Evolutionary conservation across 1,140 invertebrate species (phyloP).

Genomic region (Apis florea): DNA sequence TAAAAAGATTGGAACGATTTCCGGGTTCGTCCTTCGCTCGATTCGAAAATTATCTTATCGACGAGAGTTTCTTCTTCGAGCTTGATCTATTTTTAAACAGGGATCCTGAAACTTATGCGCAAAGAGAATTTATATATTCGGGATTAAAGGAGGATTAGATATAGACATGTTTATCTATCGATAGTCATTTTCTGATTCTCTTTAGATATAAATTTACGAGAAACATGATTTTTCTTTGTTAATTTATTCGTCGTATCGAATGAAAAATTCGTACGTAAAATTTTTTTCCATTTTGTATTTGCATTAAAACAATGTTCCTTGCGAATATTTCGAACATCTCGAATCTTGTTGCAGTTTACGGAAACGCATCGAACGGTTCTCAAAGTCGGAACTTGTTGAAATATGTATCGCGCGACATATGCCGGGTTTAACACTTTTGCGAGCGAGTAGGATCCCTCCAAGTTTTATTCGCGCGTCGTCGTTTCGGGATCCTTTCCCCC

Average conservation of each 20-base stretch:
- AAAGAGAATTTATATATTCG: background rate
- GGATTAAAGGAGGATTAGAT: background rate
- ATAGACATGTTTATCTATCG: background rate
- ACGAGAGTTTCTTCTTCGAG: too few relatives aligned
- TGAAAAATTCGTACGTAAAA: too few relatives aligned
- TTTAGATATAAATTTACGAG: background rate
- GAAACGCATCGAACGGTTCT: background rate
- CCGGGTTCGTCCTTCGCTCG: background rate
- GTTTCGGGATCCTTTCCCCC: constrained; percentile 24
- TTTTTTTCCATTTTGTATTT: too few relatives aligned
- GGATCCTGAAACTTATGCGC: background rate
- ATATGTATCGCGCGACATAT: background rate
- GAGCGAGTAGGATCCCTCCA: background rate
- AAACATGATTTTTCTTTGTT: too few relatives aligned
- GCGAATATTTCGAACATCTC: background rate
- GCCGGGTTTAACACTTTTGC: background rate
- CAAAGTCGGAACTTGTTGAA: background rate
- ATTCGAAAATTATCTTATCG: background rate
- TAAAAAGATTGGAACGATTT: background rate
- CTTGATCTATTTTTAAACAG: background rate
- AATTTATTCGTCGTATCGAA: too few relatives aligned
- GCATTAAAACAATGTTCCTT: too few relatives aligned
- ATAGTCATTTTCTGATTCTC: background rate
- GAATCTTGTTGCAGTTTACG: background rate
- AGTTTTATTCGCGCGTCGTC: constrained; percentile 27